Evolutionary conservation across 2,797 vertebrate genomes (phyloP).

Genomic region (Lemur catta): DNA sequence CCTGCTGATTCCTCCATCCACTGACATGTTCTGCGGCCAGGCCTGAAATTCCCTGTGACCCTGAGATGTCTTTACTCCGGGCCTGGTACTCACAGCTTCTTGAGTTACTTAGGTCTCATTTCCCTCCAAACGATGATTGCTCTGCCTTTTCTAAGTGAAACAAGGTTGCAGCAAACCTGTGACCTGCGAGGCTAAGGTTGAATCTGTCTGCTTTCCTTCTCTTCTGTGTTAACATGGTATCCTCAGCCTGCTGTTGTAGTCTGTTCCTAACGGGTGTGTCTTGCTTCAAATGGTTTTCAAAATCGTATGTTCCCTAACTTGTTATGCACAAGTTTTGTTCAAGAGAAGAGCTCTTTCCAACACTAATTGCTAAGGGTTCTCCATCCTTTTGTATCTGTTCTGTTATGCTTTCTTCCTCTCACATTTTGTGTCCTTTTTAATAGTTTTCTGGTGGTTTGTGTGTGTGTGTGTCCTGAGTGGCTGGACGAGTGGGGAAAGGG

Average conservation of each 20-base stretch:
- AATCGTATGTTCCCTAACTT: neutral
- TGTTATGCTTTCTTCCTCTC: neutral
- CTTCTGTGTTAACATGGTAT: accelerated
- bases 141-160: neutral
- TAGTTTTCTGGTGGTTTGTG: neutral
- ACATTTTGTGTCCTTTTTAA: neutral
- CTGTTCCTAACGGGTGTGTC: neutral
- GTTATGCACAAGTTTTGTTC: neutral
- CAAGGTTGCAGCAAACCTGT: accelerated
- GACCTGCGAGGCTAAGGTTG: neutral
- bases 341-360: neutral
- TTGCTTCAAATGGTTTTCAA: neutral
- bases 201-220: neutral
- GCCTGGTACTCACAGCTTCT: neutral
- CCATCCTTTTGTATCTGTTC: constrained; percentile 7
- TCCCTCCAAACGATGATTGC: too few species aligned
- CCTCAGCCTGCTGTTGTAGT: neutral
- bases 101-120: neutral
- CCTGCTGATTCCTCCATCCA: neutral
- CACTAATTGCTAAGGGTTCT: neutral
- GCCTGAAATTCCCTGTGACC: neutral
- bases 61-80: neutral
- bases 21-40: neutral
- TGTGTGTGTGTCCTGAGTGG: neutral
- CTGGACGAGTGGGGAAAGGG: neutral